Base-by-base conservation (phyloP, 2,797 vertebrate species). In the Lutjanus argentimaculatus region DNA sequence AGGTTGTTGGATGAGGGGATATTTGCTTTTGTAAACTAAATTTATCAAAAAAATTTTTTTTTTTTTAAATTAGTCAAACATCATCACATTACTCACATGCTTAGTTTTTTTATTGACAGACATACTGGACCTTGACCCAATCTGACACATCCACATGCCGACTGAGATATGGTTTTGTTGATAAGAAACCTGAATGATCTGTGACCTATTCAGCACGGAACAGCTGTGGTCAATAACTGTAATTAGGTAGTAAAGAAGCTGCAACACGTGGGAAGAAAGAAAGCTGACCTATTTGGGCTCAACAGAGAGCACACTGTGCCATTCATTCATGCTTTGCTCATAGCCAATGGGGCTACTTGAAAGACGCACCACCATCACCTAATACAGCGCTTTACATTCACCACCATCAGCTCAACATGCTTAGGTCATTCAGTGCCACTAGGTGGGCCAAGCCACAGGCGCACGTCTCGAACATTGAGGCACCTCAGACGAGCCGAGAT, bases 51-150 rank as follows among this genome's bases (percentile, higher is more conserved):
- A n/a, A n/a, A n/a, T n/a, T n/a, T n/a, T n/a, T n/a, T n/a, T n/a
- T n/a, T n/a, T n/a, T n/a, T n/a, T 63, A n/a, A 49, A 58, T 13
- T 16, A 11, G 51, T 8, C 7, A 52, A 46, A 58, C 21, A 11
- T 5, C 8, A 1, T 66, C 3, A 46, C 10, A 25, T 71, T 40
- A 59, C 8, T 1, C 0, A 0, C 40, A 67, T 68, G 25, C 17
- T n/a, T 70, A 3, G 53, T 40, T 36, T 36, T 17, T 55, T 70
- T 64, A 82, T 56, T 59, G n/a, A 55, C 0, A 0, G 13, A 65
- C n/a, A 13, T 10, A 40, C 16, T 85, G 82, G 78, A 90, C 84
- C 72, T 85, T 87, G 67, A 80, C 30, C 82, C 19, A 63, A n/a
- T 69, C 11, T 62, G 84, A 80, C 75, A 69, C 83, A 83, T 78